phyloP scores from a whole-genome alignment of 2,113 vertebrate genomes.

The Balaeniceps rex region DNA sequence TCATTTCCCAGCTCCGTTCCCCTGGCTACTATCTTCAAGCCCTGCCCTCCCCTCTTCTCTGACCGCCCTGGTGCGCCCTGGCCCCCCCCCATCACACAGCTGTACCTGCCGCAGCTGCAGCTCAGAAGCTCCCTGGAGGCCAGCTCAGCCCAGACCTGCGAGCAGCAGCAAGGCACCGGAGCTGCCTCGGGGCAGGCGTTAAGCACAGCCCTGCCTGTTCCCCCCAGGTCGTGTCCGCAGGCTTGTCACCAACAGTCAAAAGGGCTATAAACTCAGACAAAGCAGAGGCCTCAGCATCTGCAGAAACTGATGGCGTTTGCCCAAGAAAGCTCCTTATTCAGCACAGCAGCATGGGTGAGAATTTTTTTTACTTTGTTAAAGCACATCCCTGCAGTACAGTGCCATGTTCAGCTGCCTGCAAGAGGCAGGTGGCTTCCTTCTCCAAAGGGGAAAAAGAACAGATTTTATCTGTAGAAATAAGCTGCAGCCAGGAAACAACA shows the following conservation, averaged over 20 bases:
- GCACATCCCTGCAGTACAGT: background rate
- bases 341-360: background rate
- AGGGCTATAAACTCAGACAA: background rate
- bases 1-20: background rate
- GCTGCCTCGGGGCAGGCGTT: fast-evolving
- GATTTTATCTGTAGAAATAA: background rate
- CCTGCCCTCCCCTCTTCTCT: background rate
- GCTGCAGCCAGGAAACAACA: background rate
- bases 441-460: background rate
- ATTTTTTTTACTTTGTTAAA: background rate
- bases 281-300: background rate
- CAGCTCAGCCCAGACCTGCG: background rate
- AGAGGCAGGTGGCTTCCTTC: background rate
- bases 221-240: fast-evolving
- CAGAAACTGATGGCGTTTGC: background rate
- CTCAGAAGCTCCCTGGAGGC: background rate
- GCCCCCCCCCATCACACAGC: background rate
- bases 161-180: background rate
- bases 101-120: background rate
- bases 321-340: background rate
- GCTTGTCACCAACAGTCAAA: background rate
- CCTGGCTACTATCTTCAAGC: background rate
- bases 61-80: background rate
- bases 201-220: background rate
- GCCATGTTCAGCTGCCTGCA: background rate